phyloP scores from a whole-genome alignment of 1,140 invertebrate species.

The Acromyrmex echinatior region DNA sequence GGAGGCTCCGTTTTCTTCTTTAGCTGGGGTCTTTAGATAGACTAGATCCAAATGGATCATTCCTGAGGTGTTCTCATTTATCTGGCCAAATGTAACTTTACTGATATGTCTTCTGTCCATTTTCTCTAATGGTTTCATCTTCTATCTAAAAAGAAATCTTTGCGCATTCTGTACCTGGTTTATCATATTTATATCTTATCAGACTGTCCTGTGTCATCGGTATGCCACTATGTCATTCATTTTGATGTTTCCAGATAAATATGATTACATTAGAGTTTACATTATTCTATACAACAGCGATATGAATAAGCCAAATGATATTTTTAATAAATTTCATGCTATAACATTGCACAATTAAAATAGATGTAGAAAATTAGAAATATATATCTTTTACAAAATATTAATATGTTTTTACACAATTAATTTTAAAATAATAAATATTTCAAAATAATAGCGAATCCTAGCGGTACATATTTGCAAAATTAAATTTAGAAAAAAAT shows the following conservation, averaged over 20 bases:
- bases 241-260: background rate
- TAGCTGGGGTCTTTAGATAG: no score
- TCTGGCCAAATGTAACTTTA: background rate
- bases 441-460: no score
- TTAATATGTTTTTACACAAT: no score
- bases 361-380: no score
- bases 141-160: background rate
- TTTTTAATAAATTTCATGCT: background rate
- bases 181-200: background rate
- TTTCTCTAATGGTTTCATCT: background rate
- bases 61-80: background rate
- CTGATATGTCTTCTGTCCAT: background rate
- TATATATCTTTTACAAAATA: no score
- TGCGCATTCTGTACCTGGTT: background rate
- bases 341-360: background rate
- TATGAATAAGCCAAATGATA: background rate
- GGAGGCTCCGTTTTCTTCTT: no score
- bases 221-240: background rate
- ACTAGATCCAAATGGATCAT: no score
- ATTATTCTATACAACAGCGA: background rate
- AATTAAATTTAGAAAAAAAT: no score
- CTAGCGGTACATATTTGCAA: no score
- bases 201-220: background rate
- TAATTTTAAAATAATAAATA: no score
- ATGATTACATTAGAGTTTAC: background rate